These are phyloP conservation scores for Halcyon badia DNA, from an alignment of 2,797 vertebrate species.

Conservation along the genomic window DNA sequence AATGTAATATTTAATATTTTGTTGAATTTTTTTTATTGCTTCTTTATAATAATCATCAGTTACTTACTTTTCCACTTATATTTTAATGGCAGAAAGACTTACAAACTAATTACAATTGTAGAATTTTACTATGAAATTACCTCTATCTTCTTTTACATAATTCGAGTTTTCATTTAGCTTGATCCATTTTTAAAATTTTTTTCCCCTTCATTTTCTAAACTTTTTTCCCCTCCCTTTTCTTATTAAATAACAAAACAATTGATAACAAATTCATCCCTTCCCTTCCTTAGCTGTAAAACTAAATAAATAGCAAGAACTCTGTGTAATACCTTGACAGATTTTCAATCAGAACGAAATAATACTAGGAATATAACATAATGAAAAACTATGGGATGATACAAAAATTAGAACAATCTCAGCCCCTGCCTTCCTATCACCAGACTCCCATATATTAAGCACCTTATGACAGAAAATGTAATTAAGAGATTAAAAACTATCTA, in stretches of 20 bases:
- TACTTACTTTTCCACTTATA: neutral
- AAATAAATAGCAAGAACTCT: neutral
- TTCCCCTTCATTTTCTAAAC: neutral
- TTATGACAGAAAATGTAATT: neutral
- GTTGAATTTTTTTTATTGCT: neutral
- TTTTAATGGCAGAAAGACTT: neutral
- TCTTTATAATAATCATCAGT: neutral
- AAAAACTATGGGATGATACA: neutral
- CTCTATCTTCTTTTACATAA: neutral
- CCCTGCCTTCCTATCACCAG: neutral
- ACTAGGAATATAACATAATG: neutral
- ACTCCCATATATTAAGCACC: neutral
- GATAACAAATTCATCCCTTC: neutral
- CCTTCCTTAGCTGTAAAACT: neutral
- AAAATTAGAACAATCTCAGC: neutral
- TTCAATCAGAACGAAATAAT: neutral
- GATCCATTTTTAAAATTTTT: neutral
- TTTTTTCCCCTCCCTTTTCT: neutral
- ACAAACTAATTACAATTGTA: neutral
- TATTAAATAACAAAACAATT: neutral
- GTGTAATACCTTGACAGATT: neutral
- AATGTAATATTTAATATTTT: neutral
- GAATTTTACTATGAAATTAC: neutral
- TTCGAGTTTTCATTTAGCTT: neutral
- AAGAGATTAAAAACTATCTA: neutral